Evolutionary conservation across 1,140 invertebrate genomes (phyloP).

Genomic region (Dreissena polymorpha): DNA sequence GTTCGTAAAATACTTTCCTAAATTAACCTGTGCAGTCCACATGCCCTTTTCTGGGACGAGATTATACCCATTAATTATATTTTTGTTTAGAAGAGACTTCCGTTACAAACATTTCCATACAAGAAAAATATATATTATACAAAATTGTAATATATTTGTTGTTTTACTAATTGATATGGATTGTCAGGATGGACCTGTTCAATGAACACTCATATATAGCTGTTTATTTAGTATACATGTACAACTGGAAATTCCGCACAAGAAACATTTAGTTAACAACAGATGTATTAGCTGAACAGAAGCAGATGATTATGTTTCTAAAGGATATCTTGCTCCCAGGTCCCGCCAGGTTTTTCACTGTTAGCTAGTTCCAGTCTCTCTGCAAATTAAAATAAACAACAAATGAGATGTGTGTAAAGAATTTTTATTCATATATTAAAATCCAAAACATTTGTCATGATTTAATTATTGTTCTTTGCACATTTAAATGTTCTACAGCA

Average conservation of each 20-base stretch:
- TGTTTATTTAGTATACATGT: too few species aligned
- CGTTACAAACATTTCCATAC: neutral
- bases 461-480: too few species aligned
- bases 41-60: neutral
- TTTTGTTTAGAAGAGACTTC: neutral
- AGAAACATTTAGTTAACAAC: too few species aligned
- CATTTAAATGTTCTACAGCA: neutral
- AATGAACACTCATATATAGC: too few species aligned
- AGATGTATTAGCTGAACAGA: too few species aligned
- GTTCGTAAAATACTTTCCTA: neutral
- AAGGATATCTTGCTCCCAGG: conserved; percentile 79
- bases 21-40: neutral
- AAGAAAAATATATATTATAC: too few species aligned
- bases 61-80: neutral
- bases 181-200: too few species aligned
- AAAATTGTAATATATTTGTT: too few species aligned
- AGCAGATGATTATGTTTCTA: conserved; percentile 4
- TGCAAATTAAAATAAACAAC: conserved; percentile 62
- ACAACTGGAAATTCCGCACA: too few species aligned
- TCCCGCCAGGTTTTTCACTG: conserved; percentile 56
- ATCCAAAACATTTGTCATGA: too few species aligned
- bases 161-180: too few species aligned
- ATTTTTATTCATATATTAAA: too few species aligned
- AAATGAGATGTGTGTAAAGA: neutral
- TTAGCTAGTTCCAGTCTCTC: conserved; percentile 70